Evolutionary conservation across 1,140 invertebrate species (phyloP).

Genomic region (Zaprionus camerounensis): DNA sequence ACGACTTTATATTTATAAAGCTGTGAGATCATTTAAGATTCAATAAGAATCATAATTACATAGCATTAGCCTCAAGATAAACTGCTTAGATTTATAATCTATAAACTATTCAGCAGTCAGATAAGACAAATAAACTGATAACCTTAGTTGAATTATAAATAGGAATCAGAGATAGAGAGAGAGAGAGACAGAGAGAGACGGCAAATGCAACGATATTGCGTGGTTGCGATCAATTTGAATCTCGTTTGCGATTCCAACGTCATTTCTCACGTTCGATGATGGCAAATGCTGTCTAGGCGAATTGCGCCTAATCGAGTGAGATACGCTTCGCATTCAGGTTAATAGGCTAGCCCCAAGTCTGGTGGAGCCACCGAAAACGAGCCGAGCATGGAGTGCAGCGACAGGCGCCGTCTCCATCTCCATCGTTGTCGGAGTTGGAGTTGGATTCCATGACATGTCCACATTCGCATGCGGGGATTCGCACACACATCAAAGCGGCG

Average conservation of each 20-base stretch:
- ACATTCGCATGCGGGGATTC: conserved; percentile 10
- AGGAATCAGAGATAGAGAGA: neutral
- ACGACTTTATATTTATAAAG: no score
- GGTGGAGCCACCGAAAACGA: neutral
- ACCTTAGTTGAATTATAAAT: neutral
- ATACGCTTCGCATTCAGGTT: conserved; percentile 27
- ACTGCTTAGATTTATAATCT: no score
- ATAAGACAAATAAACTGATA: neutral
- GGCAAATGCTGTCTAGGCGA: neutral
- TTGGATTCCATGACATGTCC: conserved; percentile 13
- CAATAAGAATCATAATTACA: no score
- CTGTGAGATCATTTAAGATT: no score
- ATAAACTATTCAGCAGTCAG: no score
- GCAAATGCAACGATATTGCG: neutral
- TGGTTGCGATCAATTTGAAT: neutral
- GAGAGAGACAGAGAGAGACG: neutral
- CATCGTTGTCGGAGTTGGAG: conserved; percentile 10
- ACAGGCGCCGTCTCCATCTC: conserved; percentile 9
- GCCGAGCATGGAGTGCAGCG: neutral
- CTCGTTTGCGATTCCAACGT: conserved; percentile 2
- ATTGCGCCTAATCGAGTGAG: conserved; percentile 25
- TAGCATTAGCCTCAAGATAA: no score
- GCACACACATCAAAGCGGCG: conserved; percentile 57
- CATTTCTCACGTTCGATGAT: neutral
- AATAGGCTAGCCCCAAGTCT: conserved; percentile 29